Evolutionary conservation across 2,113 vertebrate genomes (phyloP), one percentile per base, ranked within the genome.

Genomic region (Maccullochella peelii): DNA sequence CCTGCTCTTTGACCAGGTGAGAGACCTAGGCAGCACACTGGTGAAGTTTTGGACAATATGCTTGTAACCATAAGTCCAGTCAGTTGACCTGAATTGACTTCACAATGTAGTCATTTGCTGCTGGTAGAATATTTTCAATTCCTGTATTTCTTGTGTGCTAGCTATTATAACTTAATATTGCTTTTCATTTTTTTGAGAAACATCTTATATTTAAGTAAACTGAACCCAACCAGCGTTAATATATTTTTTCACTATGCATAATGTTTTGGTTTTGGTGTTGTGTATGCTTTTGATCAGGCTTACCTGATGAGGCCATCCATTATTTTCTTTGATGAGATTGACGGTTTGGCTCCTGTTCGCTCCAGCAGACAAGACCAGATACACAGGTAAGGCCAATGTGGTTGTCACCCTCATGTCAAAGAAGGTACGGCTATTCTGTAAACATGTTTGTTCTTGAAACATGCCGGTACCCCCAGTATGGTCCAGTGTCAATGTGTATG

Each of bases 271-370:
- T 77, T 18, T 50, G 15, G 0, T 55, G 21, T 70, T 65, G 14
- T 42, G 5, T 76, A 0, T 88, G 9, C 16, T 77, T 80, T 58
- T 79, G 18, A 67, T 49, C 88, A 99, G 98, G 98, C 98, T 55
- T 99, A 99, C 92, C 95, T 99, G 94, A 99, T 99, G 98, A 97
- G 98, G 94, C 98, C 98, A 11, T 99, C 98, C 57, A 99, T 99
- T 88, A 99, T 99, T 85, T 99, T 99, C 95, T 99, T 99, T 94
- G 98, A 99, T 95, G 98, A 99, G 95, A 99, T 99, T 83, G 98
- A 99, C 95, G 98, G 98, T 47, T 96, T 99, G 95, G 98, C 98
- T 93, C 98, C 98, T 57, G 98, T 99, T 91, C 98, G 98, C 87
- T 99, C 98, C 74, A 99, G 98, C 90, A 96, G 98, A 91, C 98